Evolutionary conservation across 2,797 vertebrate species (phyloP).

Genomic region (Halcyon badia): DNA sequence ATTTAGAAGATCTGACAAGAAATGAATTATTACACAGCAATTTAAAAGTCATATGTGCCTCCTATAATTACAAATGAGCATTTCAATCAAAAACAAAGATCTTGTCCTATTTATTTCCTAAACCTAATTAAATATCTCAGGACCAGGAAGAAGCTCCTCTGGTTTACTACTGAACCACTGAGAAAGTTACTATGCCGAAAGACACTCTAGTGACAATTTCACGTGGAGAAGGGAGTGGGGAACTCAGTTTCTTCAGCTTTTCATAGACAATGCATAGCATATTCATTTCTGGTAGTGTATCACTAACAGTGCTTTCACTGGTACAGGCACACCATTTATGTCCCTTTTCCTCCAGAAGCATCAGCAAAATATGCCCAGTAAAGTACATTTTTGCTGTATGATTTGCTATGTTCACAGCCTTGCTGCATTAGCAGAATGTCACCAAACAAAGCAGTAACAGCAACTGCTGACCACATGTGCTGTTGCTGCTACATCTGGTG

Average conservation of each 20-base stretch:
- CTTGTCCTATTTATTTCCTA: not conserved
- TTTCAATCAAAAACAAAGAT: constrained; percentile 50
- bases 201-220: not conserved
- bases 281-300: not conserved
- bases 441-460: not conserved
- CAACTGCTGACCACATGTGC: not conserved
- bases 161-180: not conserved
- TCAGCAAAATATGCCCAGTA: not conserved
- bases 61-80: constrained; percentile 30
- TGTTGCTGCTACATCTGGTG: not conserved
- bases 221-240: fast-evolving
- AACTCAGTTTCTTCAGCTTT: not conserved
- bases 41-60: not conserved
- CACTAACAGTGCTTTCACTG: not conserved
- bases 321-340: not conserved
- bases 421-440: not conserved
- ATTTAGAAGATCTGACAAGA: not conserved
- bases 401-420: not conserved
- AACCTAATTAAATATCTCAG: not conserved
- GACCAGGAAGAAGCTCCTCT: not conserved
- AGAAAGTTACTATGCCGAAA: not conserved
- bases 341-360: not conserved
- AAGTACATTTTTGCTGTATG: not conserved
- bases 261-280: not conserved
- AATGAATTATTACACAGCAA: not conserved